These are phyloP conservation scores for Anarsia innoxiella DNA, from an alignment of 2,888 invertebrate genomes.

Conservation along the genomic window DNA sequence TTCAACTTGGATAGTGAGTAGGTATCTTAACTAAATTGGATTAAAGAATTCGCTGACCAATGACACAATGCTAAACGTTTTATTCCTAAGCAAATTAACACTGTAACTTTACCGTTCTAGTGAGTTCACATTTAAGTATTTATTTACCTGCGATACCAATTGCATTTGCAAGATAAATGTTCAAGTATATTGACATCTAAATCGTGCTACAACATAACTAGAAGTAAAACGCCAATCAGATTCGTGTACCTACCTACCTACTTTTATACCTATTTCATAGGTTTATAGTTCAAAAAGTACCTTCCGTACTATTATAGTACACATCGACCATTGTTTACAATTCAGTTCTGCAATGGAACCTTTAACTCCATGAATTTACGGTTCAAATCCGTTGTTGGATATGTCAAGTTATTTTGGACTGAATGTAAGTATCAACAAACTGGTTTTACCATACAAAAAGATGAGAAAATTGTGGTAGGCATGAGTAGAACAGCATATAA, in stretches of 20 bases:
- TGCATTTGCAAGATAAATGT: no score
- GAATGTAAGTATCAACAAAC: conserved; percentile 38
- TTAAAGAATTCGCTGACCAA: conserved; percentile 9
- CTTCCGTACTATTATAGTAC: no score
- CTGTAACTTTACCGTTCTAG: not conserved
- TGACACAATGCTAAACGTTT: conserved; percentile 5
- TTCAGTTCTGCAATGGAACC: no score
- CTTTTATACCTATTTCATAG: no score
- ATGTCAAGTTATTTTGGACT: conserved; percentile 3
- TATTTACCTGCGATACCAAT: no score
- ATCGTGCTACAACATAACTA: no score
- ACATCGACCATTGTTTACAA: no score
- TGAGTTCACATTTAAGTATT: no score
- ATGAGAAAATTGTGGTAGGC: not conserved
- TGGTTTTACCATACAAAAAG: conserved; percentile 38
- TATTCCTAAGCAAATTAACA: conserved; percentile 4
- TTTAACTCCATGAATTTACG: conserved; percentile 14
- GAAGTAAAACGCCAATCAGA: no score
- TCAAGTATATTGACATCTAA: no score
- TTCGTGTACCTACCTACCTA: not conserved
- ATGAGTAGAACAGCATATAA: not conserved
- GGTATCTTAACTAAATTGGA: conserved; percentile 10
- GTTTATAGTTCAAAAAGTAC: no score
- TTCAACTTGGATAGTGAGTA: no score
- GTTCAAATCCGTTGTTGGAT: conserved; percentile 19